Evolutionary conservation across 2,888 invertebrate species (phyloP), one percentile per base, ranked within the genome.

Genomic region (Nudaria mundana): DNA sequence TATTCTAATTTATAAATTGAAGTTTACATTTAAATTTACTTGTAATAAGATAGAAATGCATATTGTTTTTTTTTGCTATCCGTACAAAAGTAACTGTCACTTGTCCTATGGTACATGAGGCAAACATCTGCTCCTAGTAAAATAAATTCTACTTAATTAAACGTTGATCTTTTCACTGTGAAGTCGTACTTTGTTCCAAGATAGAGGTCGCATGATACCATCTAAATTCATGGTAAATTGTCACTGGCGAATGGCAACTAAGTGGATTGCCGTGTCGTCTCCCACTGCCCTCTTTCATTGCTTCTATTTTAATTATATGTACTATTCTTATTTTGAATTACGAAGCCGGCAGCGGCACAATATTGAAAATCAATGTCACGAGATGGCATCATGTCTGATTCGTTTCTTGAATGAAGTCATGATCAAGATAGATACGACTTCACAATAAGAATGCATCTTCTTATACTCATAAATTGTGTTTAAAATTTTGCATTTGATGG

Each of bases 241-340:
- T 69, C 64, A 62, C 64, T 53, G 46, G 55, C 47, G 39, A 48
- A 56, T 40, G 47, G 55, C 52, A 40, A 61, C 73, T 75, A 76
- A 79, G 73, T 78, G 76, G 73, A 62, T 72, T 70, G 68, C 69
- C 77, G 72, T 80, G 81, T 82, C 61, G 48, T 67, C 64, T 65
- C 71, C 69, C 65, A 71, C 76, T 65, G 65, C 39, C 59, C 59
- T 50, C 54, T 73, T 71, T 71, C n/a, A 73, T 73, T 67, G 57
- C 64, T 40, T 52, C 57, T 53, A 56, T 55, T 60, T 53, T 62
- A 60, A 63, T 59, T 58, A 58, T n/a, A n/a, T n/a, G n/a, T n/a
- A n/a, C n/a, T 56, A 42, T 42, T 75, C 63, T 69, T 71, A 69
- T 77, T 76, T 76, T 70, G 65, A 69, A 71, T 71, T 64, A 62